phyloP scores from a whole-genome alignment of 2,797 vertebrate genomes.

The Dicrostonyx torquatus region DNA sequence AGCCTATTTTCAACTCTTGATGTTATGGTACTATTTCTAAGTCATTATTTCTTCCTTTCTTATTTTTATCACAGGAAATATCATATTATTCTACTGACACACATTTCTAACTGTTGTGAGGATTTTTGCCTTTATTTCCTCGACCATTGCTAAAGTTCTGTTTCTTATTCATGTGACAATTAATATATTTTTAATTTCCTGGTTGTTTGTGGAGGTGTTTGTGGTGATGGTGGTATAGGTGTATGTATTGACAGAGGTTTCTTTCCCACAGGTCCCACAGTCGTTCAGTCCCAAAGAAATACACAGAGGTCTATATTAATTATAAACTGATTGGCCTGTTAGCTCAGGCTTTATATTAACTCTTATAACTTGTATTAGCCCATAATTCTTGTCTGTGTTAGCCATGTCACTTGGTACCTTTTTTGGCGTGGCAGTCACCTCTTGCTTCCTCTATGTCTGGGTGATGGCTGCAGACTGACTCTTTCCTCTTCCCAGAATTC shows the following conservation, averaged over 20 bases:
- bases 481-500: no score
- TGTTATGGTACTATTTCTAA: constrained; percentile 2
- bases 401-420: no score
- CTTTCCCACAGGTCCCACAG: no score
- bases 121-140: neutral
- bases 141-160: neutral
- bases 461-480: no score
- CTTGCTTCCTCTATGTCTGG: no score
- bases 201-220: neutral
- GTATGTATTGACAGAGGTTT: neutral
- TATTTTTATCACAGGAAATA: neutral
- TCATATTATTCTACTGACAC: neutral
- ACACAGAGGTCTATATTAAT: no score
- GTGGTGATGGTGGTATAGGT: neutral
- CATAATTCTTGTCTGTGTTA: no score
- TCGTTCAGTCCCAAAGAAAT: no score
- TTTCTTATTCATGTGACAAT: neutral
- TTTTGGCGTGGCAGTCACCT: no score
- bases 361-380: no score
- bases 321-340: no score
- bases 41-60: neutral
- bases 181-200: neutral
- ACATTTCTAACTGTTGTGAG: neutral
- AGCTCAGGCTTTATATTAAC: no score
- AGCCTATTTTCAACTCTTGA: constrained; percentile 4